A percentile compares a stretch with the other conserved stretches of the same genome.
Conservation (phyloP, 1,140 invertebrate genomes). For the Halotydeus destructor region DNA sequence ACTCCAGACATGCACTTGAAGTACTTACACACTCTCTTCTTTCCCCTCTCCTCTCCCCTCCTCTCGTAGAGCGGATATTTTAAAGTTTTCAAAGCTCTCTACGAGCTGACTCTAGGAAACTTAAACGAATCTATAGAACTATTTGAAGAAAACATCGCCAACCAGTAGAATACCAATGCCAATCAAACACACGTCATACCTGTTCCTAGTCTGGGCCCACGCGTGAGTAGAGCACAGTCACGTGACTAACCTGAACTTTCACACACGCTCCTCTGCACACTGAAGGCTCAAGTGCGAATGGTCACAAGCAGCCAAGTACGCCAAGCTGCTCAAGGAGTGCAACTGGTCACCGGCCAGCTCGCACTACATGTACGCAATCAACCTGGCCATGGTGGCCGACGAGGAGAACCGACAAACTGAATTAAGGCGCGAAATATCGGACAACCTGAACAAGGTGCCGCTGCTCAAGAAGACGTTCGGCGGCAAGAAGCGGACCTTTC, state of each 20-base stretch:
- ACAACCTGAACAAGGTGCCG: constrained; percentile 37
- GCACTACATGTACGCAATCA: constrained; percentile 62
- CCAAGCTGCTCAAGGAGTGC: constrained; percentile 48
- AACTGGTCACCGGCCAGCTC: constrained; percentile 80
- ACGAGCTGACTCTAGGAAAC: too few relatives aligned
- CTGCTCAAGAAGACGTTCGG: constrained; percentile 67
- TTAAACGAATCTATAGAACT: constrained; percentile 9
- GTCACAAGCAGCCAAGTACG: constrained; percentile 46
- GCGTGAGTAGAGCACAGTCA: constrained; percentile 30
- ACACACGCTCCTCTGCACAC: not conserved
- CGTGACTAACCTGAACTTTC: not conserved
- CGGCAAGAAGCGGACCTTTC: constrained; percentile 82
- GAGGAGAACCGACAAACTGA: constrained; percentile 17
- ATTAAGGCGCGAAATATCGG: constrained; percentile 30
- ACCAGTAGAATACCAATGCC: constrained; percentile 71
- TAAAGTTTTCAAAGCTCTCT: too few relatives aligned
- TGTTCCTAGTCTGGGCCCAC: constrained; percentile 81
- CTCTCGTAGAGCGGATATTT: too few relatives aligned
- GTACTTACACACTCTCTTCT: too few relatives aligned
- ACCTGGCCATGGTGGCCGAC: constrained; percentile 37
- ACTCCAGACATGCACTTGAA: constrained; percentile 2
- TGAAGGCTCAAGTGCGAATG: constrained; percentile 35
- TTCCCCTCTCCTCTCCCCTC: too few relatives aligned
- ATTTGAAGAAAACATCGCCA: constrained; percentile 48
- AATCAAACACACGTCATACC: constrained; percentile 61